A percentile compares a stretch with the other conserved stretches of the same genome.
Conservation (phyloP, 2,888 invertebrate genomes). For the Ornithoptera priamus region DNA sequence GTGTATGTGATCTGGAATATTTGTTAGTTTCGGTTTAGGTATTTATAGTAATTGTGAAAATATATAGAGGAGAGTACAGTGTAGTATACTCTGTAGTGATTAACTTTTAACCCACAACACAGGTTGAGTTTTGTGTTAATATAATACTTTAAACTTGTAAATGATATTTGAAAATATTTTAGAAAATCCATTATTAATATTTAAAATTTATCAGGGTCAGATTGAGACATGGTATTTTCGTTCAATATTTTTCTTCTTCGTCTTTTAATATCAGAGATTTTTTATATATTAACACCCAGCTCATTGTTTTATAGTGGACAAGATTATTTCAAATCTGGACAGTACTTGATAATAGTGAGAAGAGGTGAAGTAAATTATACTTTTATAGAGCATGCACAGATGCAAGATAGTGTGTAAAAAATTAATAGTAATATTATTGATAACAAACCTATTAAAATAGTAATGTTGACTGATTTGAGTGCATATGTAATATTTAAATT, state of each 20-base stretch:
- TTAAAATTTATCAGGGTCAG: constrained; percentile 16
- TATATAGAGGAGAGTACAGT: no score
- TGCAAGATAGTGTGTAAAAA: constrained; percentile 4
- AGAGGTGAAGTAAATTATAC: constrained; percentile 16
- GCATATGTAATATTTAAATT: neutral
- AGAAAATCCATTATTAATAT: no score
- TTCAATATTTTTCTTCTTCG: constrained; percentile 5
- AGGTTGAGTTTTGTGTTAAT: no score
- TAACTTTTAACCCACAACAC: no score
- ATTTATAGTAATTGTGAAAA: no score
- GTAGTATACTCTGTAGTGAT: no score
- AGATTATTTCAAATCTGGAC: constrained; percentile 8
- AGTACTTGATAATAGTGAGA: neutral
- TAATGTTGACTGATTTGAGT: neutral
- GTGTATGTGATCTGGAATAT: no score
- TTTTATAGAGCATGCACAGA: constrained; percentile 24
- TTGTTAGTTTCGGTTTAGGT: no score
- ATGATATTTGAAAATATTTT: no score
- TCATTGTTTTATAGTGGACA: constrained; percentile 3
- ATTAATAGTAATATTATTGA: neutral
- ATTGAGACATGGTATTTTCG: constrained; percentile 11
- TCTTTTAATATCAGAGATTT: constrained; percentile 13
- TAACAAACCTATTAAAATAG: neutral
- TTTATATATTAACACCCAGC: constrained; percentile 10
- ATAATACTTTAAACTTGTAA: no score